Evolutionary conservation across 53 echinoderm and acorn worm species (phyloP).

Genomic region (Glandiceps talaboti): DNA sequence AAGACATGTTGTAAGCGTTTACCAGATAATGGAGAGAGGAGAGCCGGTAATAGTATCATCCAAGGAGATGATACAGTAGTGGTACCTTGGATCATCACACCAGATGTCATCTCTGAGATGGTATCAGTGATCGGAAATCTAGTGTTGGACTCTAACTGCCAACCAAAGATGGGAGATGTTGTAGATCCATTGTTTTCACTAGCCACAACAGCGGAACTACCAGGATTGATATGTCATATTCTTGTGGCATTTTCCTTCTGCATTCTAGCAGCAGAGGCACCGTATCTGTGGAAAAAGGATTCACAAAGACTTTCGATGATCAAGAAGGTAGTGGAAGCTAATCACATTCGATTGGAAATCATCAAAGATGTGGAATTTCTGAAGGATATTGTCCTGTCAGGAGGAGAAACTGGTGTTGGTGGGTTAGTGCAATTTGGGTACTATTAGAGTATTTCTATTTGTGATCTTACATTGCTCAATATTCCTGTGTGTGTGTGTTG

Average conservation of each 20-base stretch:
- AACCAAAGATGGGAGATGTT: neutral
- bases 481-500: too few species aligned
- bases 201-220: neutral
- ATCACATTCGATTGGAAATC: too few species aligned
- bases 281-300: neutral
- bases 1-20: neutral
- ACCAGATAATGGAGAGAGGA: too few species aligned
- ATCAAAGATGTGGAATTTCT: too few species aligned
- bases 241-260: neutral
- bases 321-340: neutral
- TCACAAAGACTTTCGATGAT: neutral
- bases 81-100: too few species aligned
- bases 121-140: neutral
- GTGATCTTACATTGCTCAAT: too few species aligned
- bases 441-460: too few species aligned
- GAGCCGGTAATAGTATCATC: too few species aligned
- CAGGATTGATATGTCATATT: neutral
- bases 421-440: too few species aligned
- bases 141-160: neutral
- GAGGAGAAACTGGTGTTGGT: too few species aligned
- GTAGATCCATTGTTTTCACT: neutral
- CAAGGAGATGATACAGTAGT: too few species aligned
- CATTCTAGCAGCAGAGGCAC: neutral
- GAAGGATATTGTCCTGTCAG: too few species aligned
- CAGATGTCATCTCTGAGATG: neutral